Conservation (phyloP, 2,888 invertebrate genomes). For the Parnassius smintheus region DNA sequence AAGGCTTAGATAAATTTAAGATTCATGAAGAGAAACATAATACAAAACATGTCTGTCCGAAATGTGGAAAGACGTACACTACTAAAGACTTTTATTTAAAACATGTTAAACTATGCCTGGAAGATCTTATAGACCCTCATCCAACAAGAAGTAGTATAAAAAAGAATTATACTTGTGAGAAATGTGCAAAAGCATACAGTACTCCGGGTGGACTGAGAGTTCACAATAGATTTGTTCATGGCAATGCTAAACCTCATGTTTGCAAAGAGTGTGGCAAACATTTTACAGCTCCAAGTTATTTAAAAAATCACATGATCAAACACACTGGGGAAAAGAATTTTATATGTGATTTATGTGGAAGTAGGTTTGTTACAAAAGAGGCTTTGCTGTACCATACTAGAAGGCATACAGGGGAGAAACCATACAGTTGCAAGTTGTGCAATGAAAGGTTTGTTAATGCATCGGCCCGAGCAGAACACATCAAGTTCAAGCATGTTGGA, state of each 20-base stretch:
- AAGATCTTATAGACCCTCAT: constrained; percentile 59
- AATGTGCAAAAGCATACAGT: constrained; percentile 66
- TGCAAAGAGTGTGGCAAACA: constrained; percentile 63
- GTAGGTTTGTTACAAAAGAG: constrained; percentile 67
- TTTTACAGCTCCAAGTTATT: constrained; percentile 70
- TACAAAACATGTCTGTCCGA: constrained; percentile 57
- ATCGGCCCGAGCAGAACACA: constrained; percentile 69
- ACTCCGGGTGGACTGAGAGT: constrained; percentile 65
- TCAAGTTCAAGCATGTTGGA: constrained; percentile 66
- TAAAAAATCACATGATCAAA: constrained; percentile 64
- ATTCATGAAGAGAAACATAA: constrained; percentile 61
- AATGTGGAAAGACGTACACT: constrained; percentile 63
- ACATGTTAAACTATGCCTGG: constrained; percentile 62
- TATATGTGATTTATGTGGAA: constrained; percentile 58
- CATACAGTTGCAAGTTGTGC: constrained; percentile 63
- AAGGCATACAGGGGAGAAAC: constrained; percentile 71
- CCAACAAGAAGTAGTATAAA: constrained; percentile 56
- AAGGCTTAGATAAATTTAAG: constrained; percentile 52
- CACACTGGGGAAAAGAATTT: constrained; percentile 71
- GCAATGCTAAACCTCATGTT: constrained; percentile 61
- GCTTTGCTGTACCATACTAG: constrained; percentile 68
- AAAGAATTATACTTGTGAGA: constrained; percentile 53
- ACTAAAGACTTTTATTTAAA: constrained; percentile 61
- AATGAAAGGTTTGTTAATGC: constrained; percentile 68
- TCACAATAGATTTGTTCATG: constrained; percentile 65